Percentiles rank a stretch among this genome's conserved stretches.
Conservation (phyloP, 2,113 vertebrate genomes). For the Gambusia holbrooki region DNA sequence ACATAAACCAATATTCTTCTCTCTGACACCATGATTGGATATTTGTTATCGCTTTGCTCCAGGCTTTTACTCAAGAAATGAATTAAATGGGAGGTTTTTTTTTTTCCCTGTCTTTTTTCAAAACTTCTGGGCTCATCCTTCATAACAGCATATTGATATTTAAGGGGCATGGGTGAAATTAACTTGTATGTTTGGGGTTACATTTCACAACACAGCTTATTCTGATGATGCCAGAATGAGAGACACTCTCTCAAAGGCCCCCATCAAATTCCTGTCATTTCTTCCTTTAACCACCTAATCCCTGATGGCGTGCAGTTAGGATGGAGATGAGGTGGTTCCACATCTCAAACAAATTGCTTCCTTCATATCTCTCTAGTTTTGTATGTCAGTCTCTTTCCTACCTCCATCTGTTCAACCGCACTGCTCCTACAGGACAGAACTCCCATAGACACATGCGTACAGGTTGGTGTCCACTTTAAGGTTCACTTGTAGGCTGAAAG, state of each 20-base stretch:
- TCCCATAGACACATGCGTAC: background rate
- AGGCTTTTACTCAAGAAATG: slow-evolving; percentile 46
- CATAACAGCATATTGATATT: slow-evolving; percentile 59
- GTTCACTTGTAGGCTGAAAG: slow-evolving; percentile 6
- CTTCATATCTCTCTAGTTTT: slow-evolving; percentile 3
- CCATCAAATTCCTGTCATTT: slow-evolving; percentile 60
- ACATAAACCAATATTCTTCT: slow-evolving; percentile 56
- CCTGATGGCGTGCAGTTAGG: slow-evolving; percentile 38
- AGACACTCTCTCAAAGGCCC: slow-evolving; percentile 48
- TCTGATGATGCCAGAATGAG: slow-evolving; percentile 48
- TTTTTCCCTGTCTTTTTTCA: slow-evolving; percentile 9
- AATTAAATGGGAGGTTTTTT: slow-evolving; percentile 7
- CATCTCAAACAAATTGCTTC: slow-evolving; percentile 36
- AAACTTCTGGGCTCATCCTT: slow-evolving; percentile 37
- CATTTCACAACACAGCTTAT: slow-evolving; percentile 36
- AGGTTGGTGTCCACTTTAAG: slow-evolving; percentile 24
- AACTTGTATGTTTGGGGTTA: slow-evolving; percentile 44
- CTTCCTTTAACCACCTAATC: slow-evolving; percentile 57
- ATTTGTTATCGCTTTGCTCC: slow-evolving; percentile 52
- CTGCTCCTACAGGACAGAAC: slow-evolving; percentile 5
- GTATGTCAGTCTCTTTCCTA: background rate
- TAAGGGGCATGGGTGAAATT: slow-evolving; percentile 59
- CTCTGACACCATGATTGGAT: slow-evolving; percentile 57
- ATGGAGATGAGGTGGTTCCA: background rate
- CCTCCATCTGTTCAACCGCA: slow-evolving; percentile 8